These are phyloP conservation scores for Pagrus major DNA, from an alignment of 2,113 vertebrate species.

Conservation along the genomic window DNA sequence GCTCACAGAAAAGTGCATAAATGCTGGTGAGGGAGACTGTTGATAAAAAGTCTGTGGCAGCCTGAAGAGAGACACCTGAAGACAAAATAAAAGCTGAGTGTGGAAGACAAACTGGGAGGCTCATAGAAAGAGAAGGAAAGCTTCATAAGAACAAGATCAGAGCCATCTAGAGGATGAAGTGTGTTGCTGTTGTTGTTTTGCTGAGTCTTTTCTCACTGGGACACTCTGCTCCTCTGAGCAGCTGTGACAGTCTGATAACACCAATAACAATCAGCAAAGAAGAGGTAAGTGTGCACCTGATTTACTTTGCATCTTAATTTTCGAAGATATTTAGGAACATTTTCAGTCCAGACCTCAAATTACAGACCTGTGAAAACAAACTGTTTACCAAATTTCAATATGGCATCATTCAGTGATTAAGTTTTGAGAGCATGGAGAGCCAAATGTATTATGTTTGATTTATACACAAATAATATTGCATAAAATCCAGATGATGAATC, in stretches of 20 bases:
- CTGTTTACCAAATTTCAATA: neutral
- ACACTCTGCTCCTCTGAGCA: constrained; percentile 40
- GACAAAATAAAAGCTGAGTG: neutral
- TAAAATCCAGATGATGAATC: too few species aligned
- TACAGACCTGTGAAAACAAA: neutral
- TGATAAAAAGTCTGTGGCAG: neutral
- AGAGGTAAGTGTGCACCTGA: constrained; percentile 57
- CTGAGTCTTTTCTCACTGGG: constrained; percentile 65
- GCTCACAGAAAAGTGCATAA: neutral
- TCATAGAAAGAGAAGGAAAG: neutral
- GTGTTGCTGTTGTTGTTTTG: constrained; percentile 29
- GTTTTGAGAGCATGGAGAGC: neutral
- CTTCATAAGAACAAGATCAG: neutral
- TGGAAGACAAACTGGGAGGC: neutral
- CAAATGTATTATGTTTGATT: too few species aligned
- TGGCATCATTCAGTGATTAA: neutral
- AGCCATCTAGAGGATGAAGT: constrained; percentile 59
- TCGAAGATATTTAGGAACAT: neutral
- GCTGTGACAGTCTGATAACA: constrained; percentile 64
- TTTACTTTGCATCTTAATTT: neutral
- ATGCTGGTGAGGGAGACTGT: neutral
- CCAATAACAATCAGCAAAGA: constrained; percentile 59
- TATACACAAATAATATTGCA: too few species aligned
- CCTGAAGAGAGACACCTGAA: neutral
- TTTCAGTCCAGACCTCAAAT: neutral